Percentiles rank a stretch among this genome's conserved stretches.
phyloP scores from a whole-genome alignment of 2,888 invertebrate species.

The Scaptomyza caliginosa region DNA sequence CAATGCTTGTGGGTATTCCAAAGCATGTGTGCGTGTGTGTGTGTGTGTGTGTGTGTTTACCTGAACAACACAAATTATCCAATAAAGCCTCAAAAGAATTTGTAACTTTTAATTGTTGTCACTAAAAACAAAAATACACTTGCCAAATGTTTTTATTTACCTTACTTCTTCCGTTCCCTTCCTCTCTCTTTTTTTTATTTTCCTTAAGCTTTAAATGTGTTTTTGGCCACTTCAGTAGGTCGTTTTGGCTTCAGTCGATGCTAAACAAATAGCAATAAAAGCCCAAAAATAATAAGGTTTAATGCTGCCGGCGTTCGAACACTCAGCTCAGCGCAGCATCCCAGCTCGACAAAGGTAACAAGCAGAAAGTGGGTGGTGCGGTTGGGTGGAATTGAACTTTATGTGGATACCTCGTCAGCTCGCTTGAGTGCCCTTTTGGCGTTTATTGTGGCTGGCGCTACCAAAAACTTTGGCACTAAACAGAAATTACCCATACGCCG shows the following conservation, averaged over 20 bases:
- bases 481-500: constrained; percentile 76
- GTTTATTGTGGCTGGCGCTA: constrained; percentile 64
- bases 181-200: constrained; percentile 17
- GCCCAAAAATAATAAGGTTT: constrained; percentile 72
- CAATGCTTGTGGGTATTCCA: background rate
- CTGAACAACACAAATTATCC: background rate
- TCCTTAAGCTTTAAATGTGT: constrained; percentile 22
- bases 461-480: constrained; percentile 65
- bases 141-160: background rate
- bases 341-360: background rate
- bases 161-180: too few species aligned
- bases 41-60: background rate
- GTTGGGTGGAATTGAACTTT: constrained; percentile 23
- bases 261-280: constrained; percentile 75
- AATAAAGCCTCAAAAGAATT: background rate
- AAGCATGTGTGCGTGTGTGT: background rate
- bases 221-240: constrained; percentile 16
- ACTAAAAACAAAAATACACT: background rate
- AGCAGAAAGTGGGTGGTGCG: background rate
- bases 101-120: background rate
- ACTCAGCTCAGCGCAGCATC: background rate
- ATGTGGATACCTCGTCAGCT: constrained; percentile 55
- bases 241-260: constrained; percentile 30
- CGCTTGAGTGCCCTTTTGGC: constrained; percentile 74
- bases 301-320: constrained; percentile 48